Evolutionary conservation across 2,113 vertebrate species (phyloP).

Genomic region (Apodemus speciosus): DNA sequence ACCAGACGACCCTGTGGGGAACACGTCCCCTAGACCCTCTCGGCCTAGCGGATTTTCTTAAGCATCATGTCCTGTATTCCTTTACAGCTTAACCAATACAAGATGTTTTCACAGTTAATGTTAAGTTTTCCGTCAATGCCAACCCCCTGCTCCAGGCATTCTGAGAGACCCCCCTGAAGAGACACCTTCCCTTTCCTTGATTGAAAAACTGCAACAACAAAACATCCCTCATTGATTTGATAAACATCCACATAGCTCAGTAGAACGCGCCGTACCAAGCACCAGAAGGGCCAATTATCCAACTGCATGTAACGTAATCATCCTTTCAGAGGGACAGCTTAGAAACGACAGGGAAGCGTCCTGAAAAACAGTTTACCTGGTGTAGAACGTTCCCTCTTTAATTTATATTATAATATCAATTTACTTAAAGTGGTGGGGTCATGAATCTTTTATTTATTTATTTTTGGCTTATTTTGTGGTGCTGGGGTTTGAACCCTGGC

Average conservation of each 20-base stretch:
- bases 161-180: conserved; percentile 52
- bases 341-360: background rate
- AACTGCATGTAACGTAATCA: background rate
- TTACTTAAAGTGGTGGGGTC: conserved; percentile 13
- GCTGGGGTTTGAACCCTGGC: background rate
- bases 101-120: conserved; percentile 50
- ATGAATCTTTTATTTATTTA: background rate
- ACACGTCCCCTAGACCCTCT: background rate
- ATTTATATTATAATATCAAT: background rate
- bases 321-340: background rate
- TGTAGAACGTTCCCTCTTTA: background rate
- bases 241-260: background rate
- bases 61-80: background rate
- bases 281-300: background rate
- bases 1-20: background rate
- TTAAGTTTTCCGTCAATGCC: conserved; percentile 42
- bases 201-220: conserved; percentile 47
- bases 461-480: background rate
- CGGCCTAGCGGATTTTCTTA: background rate
- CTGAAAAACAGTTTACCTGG: background rate
- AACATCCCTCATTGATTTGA: conserved; percentile 48
- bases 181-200: conserved; percentile 24
- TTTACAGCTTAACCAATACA: background rate
- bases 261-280: background rate
- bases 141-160: conserved; percentile 2